Evolutionary conservation across 2,797 vertebrate species (phyloP).

Genomic region (Pyrocephalus nanus): DNA sequence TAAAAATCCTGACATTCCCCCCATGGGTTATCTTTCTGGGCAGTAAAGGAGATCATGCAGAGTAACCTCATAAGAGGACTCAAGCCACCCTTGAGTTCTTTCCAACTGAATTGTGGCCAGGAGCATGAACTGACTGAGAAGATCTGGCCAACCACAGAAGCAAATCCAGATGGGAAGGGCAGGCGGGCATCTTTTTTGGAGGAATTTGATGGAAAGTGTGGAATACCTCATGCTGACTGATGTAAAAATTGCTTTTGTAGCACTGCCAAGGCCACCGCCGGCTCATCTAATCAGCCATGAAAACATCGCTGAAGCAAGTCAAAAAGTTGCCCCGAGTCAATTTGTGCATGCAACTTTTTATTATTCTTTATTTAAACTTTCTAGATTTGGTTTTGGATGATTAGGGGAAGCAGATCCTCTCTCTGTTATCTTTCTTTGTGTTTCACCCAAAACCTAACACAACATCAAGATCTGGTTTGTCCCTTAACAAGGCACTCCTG

Average conservation of each 20-base stretch:
- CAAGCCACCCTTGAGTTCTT: not conserved
- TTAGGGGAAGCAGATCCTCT: not conserved
- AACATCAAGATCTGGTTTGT: not conserved
- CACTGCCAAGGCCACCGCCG: not conserved
- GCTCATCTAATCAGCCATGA: constrained; percentile 25
- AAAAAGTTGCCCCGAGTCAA: not conserved
- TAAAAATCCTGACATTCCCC: not conserved
- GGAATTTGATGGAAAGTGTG: not conserved
- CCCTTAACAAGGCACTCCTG: not conserved
- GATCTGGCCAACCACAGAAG: not conserved
- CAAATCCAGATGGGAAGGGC: not conserved
- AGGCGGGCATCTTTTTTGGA: not conserved
- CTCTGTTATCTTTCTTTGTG: not conserved
- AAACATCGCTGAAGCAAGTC: constrained; percentile 15
- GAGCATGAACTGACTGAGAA: not conserved
- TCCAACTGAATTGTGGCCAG: not conserved
- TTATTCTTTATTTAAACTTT: constrained; percentile 6
- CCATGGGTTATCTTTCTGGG: not conserved
- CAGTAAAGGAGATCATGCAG: not conserved
- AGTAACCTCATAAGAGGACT: not conserved
- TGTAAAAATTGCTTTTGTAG: constrained; percentile 37
- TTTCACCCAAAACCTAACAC: not conserved
- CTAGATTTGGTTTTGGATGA: not conserved
- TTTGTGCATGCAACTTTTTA: not conserved
- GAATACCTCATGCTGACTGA: constrained; percentile 10